These are phyloP conservation scores for Leptinotarsa rubiginosa DNA, from an alignment of 2,888 invertebrate genomes.

Conservation along the genomic window DNA sequence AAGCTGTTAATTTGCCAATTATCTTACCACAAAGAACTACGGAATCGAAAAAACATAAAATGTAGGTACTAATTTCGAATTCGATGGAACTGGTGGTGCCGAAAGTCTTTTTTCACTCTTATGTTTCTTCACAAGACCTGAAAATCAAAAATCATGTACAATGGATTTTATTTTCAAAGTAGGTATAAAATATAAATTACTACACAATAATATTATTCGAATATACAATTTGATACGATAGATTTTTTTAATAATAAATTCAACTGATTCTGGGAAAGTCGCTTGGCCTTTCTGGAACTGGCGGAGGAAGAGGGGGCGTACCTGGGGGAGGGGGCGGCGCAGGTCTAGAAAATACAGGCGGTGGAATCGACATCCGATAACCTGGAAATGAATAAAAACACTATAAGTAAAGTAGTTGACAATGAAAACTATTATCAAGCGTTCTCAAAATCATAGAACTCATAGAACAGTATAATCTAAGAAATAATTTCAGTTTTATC, in stretches of 20 bases:
- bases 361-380: conserved; percentile 50
- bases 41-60: conserved; percentile 40
- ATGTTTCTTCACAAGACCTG: conserved; percentile 37
- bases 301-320: conserved; percentile 45
- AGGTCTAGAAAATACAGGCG: conserved; percentile 47
- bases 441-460: too few relatives aligned
- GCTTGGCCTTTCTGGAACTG: conserved; percentile 38
- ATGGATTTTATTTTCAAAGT: conserved; percentile 9
- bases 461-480: too few relatives aligned
- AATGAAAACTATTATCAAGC: not conserved
- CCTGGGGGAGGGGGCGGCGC: conserved; percentile 55
- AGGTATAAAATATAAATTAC: conserved; percentile 19
- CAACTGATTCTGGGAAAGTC: conserved; percentile 15
- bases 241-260: conserved; percentile 8
- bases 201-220: conserved; percentile 12
- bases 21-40: conserved; percentile 22
- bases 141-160: conserved; percentile 27
- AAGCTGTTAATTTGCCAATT: conserved; percentile 6
- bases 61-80: conserved; percentile 36
- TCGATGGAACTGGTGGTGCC: conserved; percentile 10
- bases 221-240: conserved; percentile 11
- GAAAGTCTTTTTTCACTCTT: conserved; percentile 42
- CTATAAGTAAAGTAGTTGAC: not conserved
- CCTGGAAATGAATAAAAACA: conserved; percentile 39
- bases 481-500: too few relatives aligned